Evolutionary conservation across 2,113 vertebrate species (phyloP), one percentile per base, ranked within the genome.

Genomic region (rabbit (Oryctolagus cuniculus)): DNA sequence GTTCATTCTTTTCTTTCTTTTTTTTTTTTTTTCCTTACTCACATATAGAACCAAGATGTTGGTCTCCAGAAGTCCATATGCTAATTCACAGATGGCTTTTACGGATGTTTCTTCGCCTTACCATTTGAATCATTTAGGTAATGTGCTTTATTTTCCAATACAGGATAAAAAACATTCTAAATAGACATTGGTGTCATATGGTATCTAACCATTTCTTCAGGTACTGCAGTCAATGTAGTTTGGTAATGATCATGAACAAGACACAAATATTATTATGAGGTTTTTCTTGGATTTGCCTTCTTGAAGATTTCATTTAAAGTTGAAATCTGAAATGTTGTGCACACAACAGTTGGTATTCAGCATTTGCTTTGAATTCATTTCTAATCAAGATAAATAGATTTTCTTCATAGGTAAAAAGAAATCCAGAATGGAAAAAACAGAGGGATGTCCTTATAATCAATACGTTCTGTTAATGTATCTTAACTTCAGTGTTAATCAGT

Each of bases 81-180:
- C n/a, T 84, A 91, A 95, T 73, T 94, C 84, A 90, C 92, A 95
- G 95, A 95, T 87, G 88, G 78, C 13, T 94, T 92, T 73, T 38
- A 86, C 63, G 29, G 25, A 67, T 79, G 34, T 51, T 69, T 87
- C 70, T 64, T 86, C 64, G 34, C 0, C 64, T 67, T 94, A 11
- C 34, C 36, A 72, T 94, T 87, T 92, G 72, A 93, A 24, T 75
- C 70, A 87, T 87, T 95, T 89, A 94, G 75, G 61, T 95, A 95
- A 85, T 82, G 21, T 95, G 61, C 21, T 94, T 97, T 95, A 89
- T 88, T 97, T 97, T 97, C 78, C 88, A 93, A 81, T 91, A 95
- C 67, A 95, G 89, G 93, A 66, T 89, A 86, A 64, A 88, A 90
- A 94, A 51, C 29, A 67, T 29, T 77, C 82, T 92, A 75, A 84